Conservation (phyloP, 2,797 vertebrate species). For the Megalops cyprinoides region DNA sequence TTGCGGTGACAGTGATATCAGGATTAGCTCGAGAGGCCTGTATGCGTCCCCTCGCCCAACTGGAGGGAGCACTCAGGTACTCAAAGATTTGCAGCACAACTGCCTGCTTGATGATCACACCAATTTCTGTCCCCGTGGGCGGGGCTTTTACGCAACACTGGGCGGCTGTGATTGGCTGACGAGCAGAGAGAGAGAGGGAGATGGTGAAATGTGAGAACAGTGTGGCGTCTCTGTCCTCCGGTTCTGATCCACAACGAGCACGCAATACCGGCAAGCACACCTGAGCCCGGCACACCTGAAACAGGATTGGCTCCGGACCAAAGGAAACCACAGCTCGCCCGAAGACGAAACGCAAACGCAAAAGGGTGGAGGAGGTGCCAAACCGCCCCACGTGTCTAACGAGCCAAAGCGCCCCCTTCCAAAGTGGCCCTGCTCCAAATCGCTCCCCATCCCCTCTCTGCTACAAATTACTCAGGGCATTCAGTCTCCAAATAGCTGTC, state of each 20-base stretch:
- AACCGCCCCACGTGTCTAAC: neutral
- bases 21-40: neutral
- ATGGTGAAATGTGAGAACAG: no score
- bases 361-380: neutral
- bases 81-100: no score
- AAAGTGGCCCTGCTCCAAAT: conserved; percentile 8
- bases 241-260: no score
- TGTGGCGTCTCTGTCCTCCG: no score
- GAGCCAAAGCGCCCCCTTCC: conserved; percentile 6
- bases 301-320: no score
- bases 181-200: no score
- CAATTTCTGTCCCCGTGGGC: no score
- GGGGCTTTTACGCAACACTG: no score
- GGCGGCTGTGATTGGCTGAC: no score
- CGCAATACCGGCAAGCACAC: neutral
- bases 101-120: no score
- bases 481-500: conserved; percentile 14
- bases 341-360: neutral
- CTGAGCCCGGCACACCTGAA: neutral
- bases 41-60: neutral
- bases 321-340: no score
- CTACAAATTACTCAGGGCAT: conserved; percentile 18
- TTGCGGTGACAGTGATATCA: neutral
- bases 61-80: no score
- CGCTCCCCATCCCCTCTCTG: conserved; percentile 2